Conservation (phyloP, 2,888 invertebrate species). For the Bellardia pandia region DNA sequence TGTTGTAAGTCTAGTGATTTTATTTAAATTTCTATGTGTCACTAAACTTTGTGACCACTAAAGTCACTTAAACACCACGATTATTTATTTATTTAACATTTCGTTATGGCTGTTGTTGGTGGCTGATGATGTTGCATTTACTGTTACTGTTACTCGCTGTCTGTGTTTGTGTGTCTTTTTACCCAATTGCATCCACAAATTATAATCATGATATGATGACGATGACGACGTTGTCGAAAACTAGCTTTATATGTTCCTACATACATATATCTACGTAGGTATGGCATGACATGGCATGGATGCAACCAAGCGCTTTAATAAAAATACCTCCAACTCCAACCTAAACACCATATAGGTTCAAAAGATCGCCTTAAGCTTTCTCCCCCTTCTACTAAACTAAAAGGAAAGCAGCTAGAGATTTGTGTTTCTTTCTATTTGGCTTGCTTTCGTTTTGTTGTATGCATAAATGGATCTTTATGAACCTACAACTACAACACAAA, state of each 20-base stretch:
- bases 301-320: conserved; percentile 47
- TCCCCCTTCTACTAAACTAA: conserved; percentile 24
- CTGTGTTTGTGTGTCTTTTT: conserved; percentile 20
- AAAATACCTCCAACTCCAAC: conserved; percentile 56
- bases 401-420: conserved; percentile 54
- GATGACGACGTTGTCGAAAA: conserved; percentile 36
- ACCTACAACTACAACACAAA: conserved; percentile 16
- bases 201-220: conserved; percentile 69
- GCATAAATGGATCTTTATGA: conserved; percentile 56
- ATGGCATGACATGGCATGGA: conserved; percentile 12
- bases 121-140: conserved; percentile 39
- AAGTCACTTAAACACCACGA: conserved; percentile 71
- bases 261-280: too few relatives aligned
- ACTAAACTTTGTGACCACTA: conserved; percentile 72
- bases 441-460: conserved; percentile 48
- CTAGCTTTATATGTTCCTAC: conserved; percentile 31
- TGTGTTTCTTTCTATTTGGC: conserved; percentile 41
- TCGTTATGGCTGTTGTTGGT: conserved; percentile 46
- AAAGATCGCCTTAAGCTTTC: conserved; percentile 72
- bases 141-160: conserved; percentile 35
- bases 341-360: conserved; percentile 70
- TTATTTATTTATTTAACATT: conserved; percentile 71
- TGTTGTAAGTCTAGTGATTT: conserved; percentile 67
- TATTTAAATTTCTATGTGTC: conserved; percentile 72
- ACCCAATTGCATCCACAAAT: conserved; percentile 50